A percentile compares a stretch with the other conserved stretches of the same genome.
These are phyloP conservation scores for Pseudoatta argentina DNA, from an alignment of 1,140 invertebrate species.

Conservation along the genomic window DNA sequence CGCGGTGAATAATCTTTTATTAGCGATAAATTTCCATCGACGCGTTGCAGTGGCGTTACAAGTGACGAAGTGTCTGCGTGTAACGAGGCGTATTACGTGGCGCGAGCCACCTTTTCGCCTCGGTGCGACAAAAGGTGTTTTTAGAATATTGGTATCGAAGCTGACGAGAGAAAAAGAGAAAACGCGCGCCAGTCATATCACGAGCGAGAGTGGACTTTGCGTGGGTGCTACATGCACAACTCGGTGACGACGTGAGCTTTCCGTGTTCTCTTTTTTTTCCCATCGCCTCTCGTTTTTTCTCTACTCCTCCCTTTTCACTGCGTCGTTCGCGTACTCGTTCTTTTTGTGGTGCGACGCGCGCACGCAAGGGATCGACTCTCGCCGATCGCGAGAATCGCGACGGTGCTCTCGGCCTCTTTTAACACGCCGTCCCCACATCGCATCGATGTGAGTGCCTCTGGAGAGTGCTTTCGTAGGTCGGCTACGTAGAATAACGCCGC, in stretches of 20 bases:
- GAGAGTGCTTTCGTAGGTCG: conserved; percentile 44
- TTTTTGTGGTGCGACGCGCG: conserved; percentile 27
- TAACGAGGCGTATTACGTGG: background rate
- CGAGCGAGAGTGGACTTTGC: conserved; percentile 10
- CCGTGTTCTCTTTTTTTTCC: conserved; percentile 62
- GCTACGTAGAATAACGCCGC: conserved; percentile 40
- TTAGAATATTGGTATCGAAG: conserved; percentile 86
- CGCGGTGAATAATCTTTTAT: conserved; percentile 24
- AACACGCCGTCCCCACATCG: background rate
- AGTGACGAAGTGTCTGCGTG: background rate
- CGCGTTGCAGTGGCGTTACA: background rate
- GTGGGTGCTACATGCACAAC: conserved; percentile 44
- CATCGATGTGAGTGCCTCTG: conserved; percentile 8
- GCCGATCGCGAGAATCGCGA: conserved; percentile 59
- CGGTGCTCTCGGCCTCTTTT: conserved; percentile 51
- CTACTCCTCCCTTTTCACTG: background rate
- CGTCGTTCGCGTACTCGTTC: conserved; percentile 13
- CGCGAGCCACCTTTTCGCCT: conserved; percentile 79
- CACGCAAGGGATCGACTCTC: conserved; percentile 64
- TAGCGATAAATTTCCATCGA: conserved; percentile 44
- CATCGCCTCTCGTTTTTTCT: conserved; percentile 26
- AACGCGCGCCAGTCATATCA: conserved; percentile 37
- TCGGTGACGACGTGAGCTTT: conserved; percentile 54
- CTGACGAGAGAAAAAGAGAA: conserved; percentile 64
- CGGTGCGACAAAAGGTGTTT: conserved; percentile 84